These are phyloP conservation scores for Heterocephalus glaber DNA, from an alignment of 2,113 vertebrate genomes.

Conservation along the genomic window DNA sequence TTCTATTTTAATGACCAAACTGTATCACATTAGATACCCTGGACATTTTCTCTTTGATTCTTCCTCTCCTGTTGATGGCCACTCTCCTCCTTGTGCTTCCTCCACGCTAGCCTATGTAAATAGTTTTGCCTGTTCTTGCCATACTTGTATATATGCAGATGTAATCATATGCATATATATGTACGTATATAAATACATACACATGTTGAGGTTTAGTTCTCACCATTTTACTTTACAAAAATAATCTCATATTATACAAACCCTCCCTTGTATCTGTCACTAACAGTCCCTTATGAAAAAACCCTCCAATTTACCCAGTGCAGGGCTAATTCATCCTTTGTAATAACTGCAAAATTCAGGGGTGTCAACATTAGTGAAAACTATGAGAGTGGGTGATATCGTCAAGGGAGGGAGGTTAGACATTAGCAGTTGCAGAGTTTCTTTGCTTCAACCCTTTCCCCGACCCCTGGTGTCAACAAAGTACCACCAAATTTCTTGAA, in stretches of 20 bases:
- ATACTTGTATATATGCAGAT: neutral
- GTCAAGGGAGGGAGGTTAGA: neutral
- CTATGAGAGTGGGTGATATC: no score
- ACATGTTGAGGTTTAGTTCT: neutral
- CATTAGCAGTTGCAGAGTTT: neutral
- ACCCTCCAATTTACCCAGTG: neutral
- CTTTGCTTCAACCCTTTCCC: neutral
- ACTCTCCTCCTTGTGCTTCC: neutral
- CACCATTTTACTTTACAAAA: neutral
- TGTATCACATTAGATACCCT: neutral
- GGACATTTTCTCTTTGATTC: neutral
- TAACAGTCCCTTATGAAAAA: neutral
- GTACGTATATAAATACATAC: no score
- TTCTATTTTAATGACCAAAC: neutral
- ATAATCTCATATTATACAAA: neutral
- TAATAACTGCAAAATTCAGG: neutral
- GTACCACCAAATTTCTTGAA: neutral
- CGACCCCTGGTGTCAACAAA: neutral
- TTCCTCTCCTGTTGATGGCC: neutral
- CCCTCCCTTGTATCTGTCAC: neutral
- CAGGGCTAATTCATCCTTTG: neutral
- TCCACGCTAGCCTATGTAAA: neutral
- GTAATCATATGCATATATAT: neutral
- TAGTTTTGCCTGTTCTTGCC: neutral
- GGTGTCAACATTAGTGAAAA: neutral